Base-by-base conservation (phyloP, 2,113 vertebrate species). In the Canis aureus region DNA sequence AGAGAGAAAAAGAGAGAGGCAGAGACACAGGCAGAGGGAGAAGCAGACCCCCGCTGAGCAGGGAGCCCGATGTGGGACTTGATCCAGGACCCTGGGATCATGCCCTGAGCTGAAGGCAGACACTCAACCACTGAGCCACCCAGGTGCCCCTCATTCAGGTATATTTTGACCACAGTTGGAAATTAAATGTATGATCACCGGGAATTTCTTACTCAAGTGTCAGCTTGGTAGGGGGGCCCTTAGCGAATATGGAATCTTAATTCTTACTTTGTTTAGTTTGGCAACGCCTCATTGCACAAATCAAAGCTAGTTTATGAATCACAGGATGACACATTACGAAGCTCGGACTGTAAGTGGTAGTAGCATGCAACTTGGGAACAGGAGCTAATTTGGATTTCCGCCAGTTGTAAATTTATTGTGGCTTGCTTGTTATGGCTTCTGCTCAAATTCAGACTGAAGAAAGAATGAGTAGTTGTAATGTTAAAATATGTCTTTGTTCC, bases 381-480 rank as follows among this genome's bases (percentile, higher is more conserved):
- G 51, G 87, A 51, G 53, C 67, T 74, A 12, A 82, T 67, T 9
- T 74, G 85, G 51, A 67, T 59, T 94, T 83, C 96, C 73, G 57
- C 94, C 95, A 73, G 11, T 43, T 69, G 78, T 80, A 86, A 84
- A 86, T 43, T 38, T 32, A 59, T 27, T 86, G 81, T 83, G 74
- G 25, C 55, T 95, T 51, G 73, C 82, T 95, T 60, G 3, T 16
- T 55, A 64, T 27, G 74, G 49, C 84, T 95, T 95, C 91, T 94
- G 76, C 51, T 91, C 85, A n/a, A 12, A 67, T 96, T 95, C 92
- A 89, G 55, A 55, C 35, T 27, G 20, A 94, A 96, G 67, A 93
- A 90, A 76, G 86, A 84, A 87, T 20, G 83, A 83, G 71, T 15
- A 57, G 82, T 17, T 76, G 35, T 20, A 11, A 80, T 91, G 93